phyloP scores from a whole-genome alignment of 2,113 vertebrate species.

The Phylloscopus trochilus region DNA sequence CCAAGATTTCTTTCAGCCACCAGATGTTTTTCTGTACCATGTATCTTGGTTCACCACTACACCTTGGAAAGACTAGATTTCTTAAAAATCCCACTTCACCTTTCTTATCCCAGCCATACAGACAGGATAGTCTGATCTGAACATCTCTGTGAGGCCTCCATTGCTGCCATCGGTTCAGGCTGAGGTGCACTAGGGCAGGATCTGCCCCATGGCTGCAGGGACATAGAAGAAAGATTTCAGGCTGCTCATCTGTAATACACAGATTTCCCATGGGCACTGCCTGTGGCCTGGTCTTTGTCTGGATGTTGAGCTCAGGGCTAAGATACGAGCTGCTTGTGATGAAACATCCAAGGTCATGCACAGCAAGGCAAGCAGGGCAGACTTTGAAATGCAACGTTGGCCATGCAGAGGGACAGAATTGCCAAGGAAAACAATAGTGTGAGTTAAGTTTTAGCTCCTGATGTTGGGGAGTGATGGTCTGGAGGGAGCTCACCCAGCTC shows the following conservation, averaged over 20 bases:
- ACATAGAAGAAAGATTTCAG: accelerated
- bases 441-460: neutral
- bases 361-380: neutral
- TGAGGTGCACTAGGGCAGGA: neutral
- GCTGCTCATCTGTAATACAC: neutral
- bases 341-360: neutral
- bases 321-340: neutral
- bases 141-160: neutral
- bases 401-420: neutral
- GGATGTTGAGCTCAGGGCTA: neutral
- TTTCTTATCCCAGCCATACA: neutral
- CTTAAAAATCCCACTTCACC: neutral
- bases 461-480: neutral
- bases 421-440: neutral
- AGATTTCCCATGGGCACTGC: neutral
- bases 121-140: accelerated
- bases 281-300: neutral
- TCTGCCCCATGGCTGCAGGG: neutral
- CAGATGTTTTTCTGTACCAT: neutral
- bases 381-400: accelerated
- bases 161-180: accelerated
- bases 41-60: neutral
- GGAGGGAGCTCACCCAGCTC: accelerated
- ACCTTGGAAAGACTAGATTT: neutral
- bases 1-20: neutral